Percentiles rank a stretch among this genome's conserved stretches.
Evolutionary conservation across 2,888 invertebrate genomes (phyloP).

Genomic region (Seira sanloemensis): DNA sequence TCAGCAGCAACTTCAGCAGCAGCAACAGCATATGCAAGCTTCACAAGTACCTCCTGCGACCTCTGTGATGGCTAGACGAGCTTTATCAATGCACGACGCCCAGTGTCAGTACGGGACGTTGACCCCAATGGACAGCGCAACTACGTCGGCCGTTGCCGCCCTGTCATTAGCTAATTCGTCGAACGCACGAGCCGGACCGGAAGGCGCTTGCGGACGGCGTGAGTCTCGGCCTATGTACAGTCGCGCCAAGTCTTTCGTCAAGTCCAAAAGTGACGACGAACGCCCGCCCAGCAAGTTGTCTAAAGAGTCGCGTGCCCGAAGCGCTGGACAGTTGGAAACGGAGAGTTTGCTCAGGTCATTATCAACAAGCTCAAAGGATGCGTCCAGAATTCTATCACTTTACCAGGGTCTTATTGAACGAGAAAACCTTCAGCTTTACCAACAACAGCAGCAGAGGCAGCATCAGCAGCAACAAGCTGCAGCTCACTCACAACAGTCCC

Average conservation of each 20-base stretch:
- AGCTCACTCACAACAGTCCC: conserved; percentile 37
- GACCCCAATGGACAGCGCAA: conserved; percentile 66
- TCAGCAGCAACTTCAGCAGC: conserved; percentile 23
- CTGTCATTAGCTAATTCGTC: conserved; percentile 48
- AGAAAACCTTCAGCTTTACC: conserved; percentile 48
- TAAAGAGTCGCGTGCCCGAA: conserved; percentile 72
- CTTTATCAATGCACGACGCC: conserved; percentile 71
- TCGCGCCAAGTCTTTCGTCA: conserved; percentile 73
- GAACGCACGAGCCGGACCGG: background rate
- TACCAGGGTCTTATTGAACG: conserved; percentile 72
- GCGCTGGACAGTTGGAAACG: conserved; percentile 72
- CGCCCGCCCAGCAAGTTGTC: conserved; percentile 72
- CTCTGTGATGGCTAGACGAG: conserved; percentile 62
- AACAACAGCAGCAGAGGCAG: conserved; percentile 38
- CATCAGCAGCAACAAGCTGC: conserved; percentile 41
- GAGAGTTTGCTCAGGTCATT: conserved; percentile 71
- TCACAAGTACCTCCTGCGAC: conserved; percentile 63
- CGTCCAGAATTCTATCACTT: conserved; percentile 70
- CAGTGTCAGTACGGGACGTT: conserved; percentile 72
- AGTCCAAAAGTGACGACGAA: conserved; percentile 73
- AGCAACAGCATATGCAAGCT: conserved; percentile 37
- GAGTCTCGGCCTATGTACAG: conserved; percentile 68
- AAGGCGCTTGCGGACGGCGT: conserved; percentile 46
- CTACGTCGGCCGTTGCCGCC: conserved; percentile 72
- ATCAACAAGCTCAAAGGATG: conserved; percentile 72